Base-by-base conservation (phyloP, 2,888 invertebrate species). In the Fragum sueziense region DNA sequence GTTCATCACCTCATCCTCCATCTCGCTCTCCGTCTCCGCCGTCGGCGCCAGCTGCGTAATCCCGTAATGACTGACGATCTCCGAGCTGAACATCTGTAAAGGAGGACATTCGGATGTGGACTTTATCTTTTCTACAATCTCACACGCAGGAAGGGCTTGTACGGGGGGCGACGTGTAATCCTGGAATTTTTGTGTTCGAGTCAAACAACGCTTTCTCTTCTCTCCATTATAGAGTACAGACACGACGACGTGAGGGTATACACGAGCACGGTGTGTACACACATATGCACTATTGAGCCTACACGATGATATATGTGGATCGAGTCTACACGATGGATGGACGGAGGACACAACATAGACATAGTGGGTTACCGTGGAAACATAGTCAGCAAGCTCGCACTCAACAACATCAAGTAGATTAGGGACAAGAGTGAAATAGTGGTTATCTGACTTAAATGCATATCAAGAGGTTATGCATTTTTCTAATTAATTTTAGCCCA, bases 21-120 rank as follows among this genome's bases (percentile, higher is more conserved):
- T 70, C 54, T 74, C 77, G 65, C 84, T 83, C 79, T 85, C 86
- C 77, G 88, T 88, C 71, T 85, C 88, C 31, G 87, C 89, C 57
- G 89, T 88, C 29, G 87, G 87, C 2, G 89, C 88, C 47, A 90
- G 81, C 71, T 90, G 88, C 4, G 90, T 88, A 70, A 90, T 90
- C 73, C 90, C 91, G 68, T 91, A 91, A 85, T 90, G 91, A 84
- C 90, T 91, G 70, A 90, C 91, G 73, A 91, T 91, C 86, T 91
- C 91, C 11, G 90, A 90, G 82, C 90, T 90, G 82, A 89, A 90
- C 90, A 91, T 90, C 90, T 91, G 91, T 77, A 88, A 89, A 83
- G 83, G 84, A 81, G 84, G 80, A 76, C 70, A 79, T 65, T 77
- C 71, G 59, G 83, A 79, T 72, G 78, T 82, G 80, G 75, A 74